Evolutionary conservation across 1,140 invertebrate species (phyloP).

Genomic region (Drosophila grimshawi): DNA sequence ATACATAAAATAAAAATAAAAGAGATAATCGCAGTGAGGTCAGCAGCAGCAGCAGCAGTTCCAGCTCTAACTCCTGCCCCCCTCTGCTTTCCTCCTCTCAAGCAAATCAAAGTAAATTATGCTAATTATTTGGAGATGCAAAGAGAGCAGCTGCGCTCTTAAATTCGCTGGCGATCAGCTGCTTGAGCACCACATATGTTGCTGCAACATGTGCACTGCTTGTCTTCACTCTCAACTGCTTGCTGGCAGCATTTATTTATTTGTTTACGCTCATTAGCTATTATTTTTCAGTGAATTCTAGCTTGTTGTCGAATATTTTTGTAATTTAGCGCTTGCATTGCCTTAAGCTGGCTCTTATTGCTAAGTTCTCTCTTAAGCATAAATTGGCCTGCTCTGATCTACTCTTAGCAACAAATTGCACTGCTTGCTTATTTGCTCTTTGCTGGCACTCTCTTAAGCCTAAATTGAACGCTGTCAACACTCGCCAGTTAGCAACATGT

Average conservation of each 20-base stretch:
- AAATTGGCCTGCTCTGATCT: constrained; percentile 1
- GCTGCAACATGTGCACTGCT: constrained; percentile 2
- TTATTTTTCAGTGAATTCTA: no score
- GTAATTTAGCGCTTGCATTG: no score
- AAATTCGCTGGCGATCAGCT: not conserved
- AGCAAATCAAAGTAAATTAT: constrained; percentile 66
- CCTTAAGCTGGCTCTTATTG: no score
- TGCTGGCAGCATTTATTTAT: not conserved
- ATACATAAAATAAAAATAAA: constrained; percentile 15
- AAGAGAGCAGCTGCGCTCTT: constrained; percentile 12
- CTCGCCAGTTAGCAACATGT: not conserved
- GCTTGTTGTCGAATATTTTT: no score
- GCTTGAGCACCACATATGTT: not conserved
- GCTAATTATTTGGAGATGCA: constrained; percentile 64
- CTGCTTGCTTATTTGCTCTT: constrained; percentile 17
- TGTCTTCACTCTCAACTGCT: not conserved
- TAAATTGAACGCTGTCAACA: not conserved
- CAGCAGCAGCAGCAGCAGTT: not conserved
- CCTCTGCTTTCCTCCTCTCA: not conserved
- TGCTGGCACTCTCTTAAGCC: not conserved
- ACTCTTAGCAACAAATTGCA: constrained; percentile 1
- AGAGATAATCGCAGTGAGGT: constrained; percentile 21
- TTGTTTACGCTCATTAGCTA: not conserved
- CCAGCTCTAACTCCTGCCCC: not conserved
- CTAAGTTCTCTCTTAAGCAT: no score